Evolutionary conservation across 1,140 invertebrate genomes (phyloP), one percentile per base, ranked within the genome.

Genomic region (Listronotus bonariensis): DNA sequence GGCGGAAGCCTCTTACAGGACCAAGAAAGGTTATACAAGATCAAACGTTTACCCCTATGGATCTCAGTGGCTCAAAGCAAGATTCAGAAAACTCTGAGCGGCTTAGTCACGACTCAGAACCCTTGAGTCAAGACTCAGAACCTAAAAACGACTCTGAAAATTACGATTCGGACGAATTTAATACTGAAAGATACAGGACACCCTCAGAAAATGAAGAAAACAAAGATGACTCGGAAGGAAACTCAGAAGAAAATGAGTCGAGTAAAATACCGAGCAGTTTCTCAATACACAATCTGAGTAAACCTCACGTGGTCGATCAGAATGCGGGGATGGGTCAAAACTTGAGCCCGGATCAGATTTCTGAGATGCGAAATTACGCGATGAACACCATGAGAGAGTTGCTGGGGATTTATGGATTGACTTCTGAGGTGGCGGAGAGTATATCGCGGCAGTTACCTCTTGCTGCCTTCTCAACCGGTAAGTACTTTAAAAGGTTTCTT

Each of bases 311-410:
- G 20, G 38, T 64, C 9, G 70, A 69, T 15, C 67, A 56, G 26
- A 31, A 51, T 0, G 43, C 42, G 6, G 4, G 40, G 36, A 32
- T 17, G 12, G 20, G 55, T 4, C 61, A 58, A 31, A 63, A 68
- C 59, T 32, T 55, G 40, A 71, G 64, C 38, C 67, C 67, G 40
- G 68, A 72, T 32, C 72, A 74, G 46, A 67, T 73, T n/a, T 67
- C 55, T 15, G 77, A 79, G 41, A 78, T 89, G 76, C 83, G 86
- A 66, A 88, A 89, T 71, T 90, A 88, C 76, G 88, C 88, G 6
- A 87, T 89, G 79, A 87, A 85, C 55, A 89, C 88, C 3, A 89
- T 90, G 88, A 87, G 89, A 65, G 88, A 90, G 76, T 77, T 91
- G 34, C 77, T 91, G 14, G 86, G 87, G 12, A 87, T 91, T 67